phyloP scores from a whole-genome alignment of 2,888 invertebrate genomes.

The Heliconius ismenius region DNA sequence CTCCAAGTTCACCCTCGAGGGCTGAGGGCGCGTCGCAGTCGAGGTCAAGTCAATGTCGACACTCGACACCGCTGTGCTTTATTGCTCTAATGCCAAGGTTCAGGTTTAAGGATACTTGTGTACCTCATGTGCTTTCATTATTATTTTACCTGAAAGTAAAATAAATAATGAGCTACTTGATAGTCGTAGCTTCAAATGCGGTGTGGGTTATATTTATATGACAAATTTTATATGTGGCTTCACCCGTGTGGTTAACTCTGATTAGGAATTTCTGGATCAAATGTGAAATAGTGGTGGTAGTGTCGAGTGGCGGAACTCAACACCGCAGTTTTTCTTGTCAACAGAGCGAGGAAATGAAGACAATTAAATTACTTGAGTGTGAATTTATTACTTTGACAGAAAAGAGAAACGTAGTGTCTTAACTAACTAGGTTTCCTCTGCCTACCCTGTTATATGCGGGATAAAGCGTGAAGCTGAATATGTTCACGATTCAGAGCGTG shows the following conservation, averaged over 20 bases:
- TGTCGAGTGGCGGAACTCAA: background rate
- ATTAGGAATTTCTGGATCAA: background rate
- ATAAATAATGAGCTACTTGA: background rate
- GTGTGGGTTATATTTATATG: background rate
- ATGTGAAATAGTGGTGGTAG: background rate
- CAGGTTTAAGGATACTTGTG: conserved; percentile 16
- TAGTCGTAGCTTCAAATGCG: background rate
- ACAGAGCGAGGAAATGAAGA: no score
- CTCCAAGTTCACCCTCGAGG: conserved; percentile 28
- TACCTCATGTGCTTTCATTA: background rate
- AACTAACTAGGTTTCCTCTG: background rate
- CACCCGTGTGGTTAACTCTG: background rate
- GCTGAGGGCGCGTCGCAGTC: conserved; percentile 28
- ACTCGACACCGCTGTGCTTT: conserved; percentile 30
- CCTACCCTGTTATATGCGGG: background rate
- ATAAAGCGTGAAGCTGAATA: background rate
- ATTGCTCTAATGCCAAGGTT: conserved; percentile 23
- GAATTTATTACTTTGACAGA: no score
- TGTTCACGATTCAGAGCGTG: background rate
- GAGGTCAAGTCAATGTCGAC: conserved; percentile 39
- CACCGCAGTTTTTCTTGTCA: background rate
- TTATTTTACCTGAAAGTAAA: background rate
- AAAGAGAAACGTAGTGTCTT: background rate
- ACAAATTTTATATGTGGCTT: background rate
- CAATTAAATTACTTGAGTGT: no score